phyloP scores from a whole-genome alignment of 1,140 invertebrate species.

The Neodiprion virginianus region DNA sequence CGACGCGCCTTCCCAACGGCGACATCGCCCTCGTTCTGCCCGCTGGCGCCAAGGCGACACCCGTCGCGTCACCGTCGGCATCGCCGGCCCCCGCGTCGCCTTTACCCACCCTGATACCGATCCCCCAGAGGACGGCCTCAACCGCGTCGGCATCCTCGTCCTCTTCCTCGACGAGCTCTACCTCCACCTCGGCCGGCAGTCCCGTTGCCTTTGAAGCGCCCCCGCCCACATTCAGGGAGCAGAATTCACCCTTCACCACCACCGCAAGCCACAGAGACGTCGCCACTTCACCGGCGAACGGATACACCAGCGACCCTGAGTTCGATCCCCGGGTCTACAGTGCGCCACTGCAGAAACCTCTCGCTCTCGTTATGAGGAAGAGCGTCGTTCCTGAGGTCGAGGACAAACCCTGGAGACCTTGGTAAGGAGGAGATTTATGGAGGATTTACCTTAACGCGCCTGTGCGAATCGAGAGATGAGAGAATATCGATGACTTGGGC shows the following conservation, averaged over 20 bases:
- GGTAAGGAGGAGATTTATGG: conserved; percentile 62
- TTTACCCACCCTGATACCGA: conserved; percentile 72
- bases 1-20: conserved; percentile 67
- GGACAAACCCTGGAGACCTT: conserved; percentile 70
- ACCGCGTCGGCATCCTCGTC: conserved; percentile 71
- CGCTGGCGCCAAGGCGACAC: conserved; percentile 53
- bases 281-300: conserved; percentile 55
- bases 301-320: conserved; percentile 54
- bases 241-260: conserved; percentile 53
- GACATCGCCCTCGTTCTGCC: conserved; percentile 69
- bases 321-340: conserved; percentile 60
- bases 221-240: conserved; percentile 51
- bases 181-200: conserved; percentile 55
- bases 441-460: neutral
- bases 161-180: conserved; percentile 58
- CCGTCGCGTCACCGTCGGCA: conserved; percentile 52
- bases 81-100: conserved; percentile 62
- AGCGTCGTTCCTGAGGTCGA: conserved; percentile 63
- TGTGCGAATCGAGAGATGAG: conserved; percentile 19
- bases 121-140: conserved; percentile 73
- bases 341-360: conserved; percentile 67
- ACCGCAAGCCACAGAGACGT: conserved; percentile 56
- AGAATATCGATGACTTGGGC: neutral
- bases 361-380: conserved; percentile 75
- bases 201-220: conserved; percentile 56